Conservation (phyloP, 1,140 invertebrate species). For the Geopemphigus sp. region DNA sequence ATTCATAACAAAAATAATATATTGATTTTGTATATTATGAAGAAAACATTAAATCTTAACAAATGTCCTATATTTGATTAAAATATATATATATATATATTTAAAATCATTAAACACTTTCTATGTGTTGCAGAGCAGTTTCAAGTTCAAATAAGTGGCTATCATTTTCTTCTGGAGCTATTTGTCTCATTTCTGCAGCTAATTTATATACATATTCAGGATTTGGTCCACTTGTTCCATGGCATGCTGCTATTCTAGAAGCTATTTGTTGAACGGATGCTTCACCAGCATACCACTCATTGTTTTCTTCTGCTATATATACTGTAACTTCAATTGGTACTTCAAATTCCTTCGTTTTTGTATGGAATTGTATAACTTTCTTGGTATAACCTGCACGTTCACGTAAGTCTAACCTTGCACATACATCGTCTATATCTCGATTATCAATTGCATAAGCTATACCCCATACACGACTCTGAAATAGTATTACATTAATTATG, state of each 20-base stretch:
- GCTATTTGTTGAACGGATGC: slow-evolving; percentile 76
- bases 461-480: slow-evolving; percentile 77
- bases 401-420: slow-evolving; percentile 79
- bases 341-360: slow-evolving; percentile 55
- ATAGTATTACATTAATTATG: slow-evolving; percentile 30
- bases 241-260: slow-evolving; percentile 67
- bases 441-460: slow-evolving; percentile 82
- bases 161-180: slow-evolving; percentile 70
- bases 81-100: background rate
- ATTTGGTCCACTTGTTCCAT: slow-evolving; percentile 82
- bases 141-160: slow-evolving; percentile 78
- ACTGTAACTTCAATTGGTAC: slow-evolving; percentile 70
- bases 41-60: background rate
- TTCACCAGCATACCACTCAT: slow-evolving; percentile 69
- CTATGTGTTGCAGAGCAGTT: slow-evolving; percentile 57
- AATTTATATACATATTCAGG: slow-evolving; percentile 85
- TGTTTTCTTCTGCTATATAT: slow-evolving; percentile 77
- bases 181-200: slow-evolving; percentile 71
- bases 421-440: slow-evolving; percentile 68
- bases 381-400: slow-evolving; percentile 87
- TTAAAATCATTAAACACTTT: slow-evolving; percentile 5
- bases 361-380: slow-evolving; percentile 68
- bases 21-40: background rate
- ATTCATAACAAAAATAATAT: slow-evolving; percentile 1
- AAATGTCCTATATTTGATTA: slow-evolving; percentile 16